Conservation (phyloP, 2,888 invertebrate species). For the Drosophila pullipes region DNA sequence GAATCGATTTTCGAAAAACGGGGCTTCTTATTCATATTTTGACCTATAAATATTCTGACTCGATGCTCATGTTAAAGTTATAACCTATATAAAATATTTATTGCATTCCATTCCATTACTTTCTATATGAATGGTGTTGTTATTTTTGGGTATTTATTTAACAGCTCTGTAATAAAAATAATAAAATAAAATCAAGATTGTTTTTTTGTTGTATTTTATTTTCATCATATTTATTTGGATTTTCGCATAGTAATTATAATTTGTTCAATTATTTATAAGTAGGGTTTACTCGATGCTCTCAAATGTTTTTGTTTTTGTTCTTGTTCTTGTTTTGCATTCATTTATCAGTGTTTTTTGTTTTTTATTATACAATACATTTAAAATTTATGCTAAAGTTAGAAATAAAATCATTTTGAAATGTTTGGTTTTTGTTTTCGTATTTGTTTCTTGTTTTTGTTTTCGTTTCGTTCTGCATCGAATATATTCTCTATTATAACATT, state of each 20-base stretch:
- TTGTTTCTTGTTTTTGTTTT: constrained; percentile 30
- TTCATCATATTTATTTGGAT: constrained; percentile 74
- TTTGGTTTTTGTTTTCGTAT: constrained; percentile 40
- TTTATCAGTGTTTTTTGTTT: constrained; percentile 41
- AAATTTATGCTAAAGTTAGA: constrained; percentile 74
- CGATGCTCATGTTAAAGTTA: not conserved
- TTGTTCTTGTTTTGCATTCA: constrained; percentile 18
- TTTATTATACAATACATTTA: constrained; percentile 54
- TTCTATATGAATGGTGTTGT: not conserved
- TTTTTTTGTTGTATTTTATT: constrained; percentile 37
- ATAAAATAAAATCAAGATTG: constrained; percentile 26
- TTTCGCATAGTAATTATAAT: constrained; percentile 74
- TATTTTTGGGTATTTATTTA: not conserved
- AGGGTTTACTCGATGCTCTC: constrained; percentile 41
- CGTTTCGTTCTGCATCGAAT: constrained; percentile 17
- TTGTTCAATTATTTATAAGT: constrained; percentile 60
- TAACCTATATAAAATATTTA: not conserved
- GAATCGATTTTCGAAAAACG: no score
- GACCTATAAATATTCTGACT: no score
- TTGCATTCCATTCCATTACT: not conserved
- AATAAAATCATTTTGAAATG: constrained; percentile 72
- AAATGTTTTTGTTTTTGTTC: constrained; percentile 29
- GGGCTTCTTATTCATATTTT: no score
- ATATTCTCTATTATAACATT: constrained; percentile 44
- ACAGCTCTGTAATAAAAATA: not conserved